Conservation (phyloP, 2,113 vertebrate genomes). For the Cyrtonyx montezumae region DNA sequence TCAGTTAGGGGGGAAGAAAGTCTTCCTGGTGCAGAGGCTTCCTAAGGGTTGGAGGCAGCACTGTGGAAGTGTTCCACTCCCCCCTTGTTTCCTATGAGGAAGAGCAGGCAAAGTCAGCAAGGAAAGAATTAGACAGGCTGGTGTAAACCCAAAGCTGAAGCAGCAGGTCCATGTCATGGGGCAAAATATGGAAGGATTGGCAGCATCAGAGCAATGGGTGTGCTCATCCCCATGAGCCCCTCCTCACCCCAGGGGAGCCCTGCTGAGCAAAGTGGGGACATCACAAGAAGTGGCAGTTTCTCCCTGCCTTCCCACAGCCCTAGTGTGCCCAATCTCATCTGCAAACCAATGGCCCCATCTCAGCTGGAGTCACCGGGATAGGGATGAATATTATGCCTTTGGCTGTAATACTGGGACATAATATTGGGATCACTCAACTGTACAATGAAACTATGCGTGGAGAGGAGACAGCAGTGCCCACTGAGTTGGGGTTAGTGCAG, state of each 20-base stretch:
- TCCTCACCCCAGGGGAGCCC: neutral
- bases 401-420: neutral
- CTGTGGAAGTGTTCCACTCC: neutral
- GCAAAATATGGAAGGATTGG: neutral
- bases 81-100: neutral
- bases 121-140: neutral
- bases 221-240: rapidly evolving
- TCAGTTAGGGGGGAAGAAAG: neutral
- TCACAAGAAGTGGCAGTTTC: neutral
- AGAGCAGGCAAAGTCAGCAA: neutral
- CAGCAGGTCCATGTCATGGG: neutral
- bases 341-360: neutral
- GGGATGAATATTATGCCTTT: neutral
- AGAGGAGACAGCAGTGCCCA: neutral
- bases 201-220: neutral
- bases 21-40: neutral
- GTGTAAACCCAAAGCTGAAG: neutral
- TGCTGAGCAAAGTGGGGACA: neutral
- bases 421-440: neutral
- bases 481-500: neutral
- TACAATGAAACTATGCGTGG: neutral
- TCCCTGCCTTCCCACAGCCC: neutral
- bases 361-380: neutral
- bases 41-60: neutral
- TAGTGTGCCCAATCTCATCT: neutral